These are phyloP conservation scores for Rhagonycha lutea DNA, from an alignment of 2,888 invertebrate species.

Conservation along the genomic window DNA sequence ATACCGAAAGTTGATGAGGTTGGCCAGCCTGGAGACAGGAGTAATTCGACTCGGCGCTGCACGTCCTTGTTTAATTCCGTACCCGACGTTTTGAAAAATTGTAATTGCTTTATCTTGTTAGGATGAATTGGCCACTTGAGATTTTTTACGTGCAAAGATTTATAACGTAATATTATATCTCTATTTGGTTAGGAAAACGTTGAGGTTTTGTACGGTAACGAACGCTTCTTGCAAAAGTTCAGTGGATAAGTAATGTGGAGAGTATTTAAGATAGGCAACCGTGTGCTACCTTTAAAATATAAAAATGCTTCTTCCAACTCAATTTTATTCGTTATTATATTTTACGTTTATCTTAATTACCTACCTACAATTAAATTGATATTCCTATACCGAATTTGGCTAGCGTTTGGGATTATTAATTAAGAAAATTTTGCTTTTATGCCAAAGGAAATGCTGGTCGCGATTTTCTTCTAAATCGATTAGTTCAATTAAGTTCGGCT, in stretches of 20 bases:
- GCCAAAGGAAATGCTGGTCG: background rate
- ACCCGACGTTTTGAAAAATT: constrained; percentile 54
- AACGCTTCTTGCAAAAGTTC: background rate
- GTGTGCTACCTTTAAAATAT: background rate
- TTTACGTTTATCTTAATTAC: background rate
- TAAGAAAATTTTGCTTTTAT: background rate
- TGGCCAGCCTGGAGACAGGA: constrained; percentile 31
- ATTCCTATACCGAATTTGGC: background rate
- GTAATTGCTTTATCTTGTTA: constrained; percentile 54
- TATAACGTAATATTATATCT: constrained; percentile 37
- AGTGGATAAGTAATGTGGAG: background rate
- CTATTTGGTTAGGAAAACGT: constrained; percentile 17
- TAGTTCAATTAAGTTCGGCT: background rate
- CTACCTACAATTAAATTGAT: background rate
- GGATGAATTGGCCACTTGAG: constrained; percentile 53
- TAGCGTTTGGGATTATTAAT: background rate
- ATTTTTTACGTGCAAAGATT: constrained; percentile 51
- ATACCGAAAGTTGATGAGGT: constrained; percentile 31
- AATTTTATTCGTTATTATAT: background rate
- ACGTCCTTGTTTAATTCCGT: constrained; percentile 51
- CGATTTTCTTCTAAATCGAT: background rate
- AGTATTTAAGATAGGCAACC: background rate
- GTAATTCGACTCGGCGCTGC: constrained; percentile 43
- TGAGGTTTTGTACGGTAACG: constrained; percentile 5
- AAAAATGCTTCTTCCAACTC: background rate